Base-by-base conservation (phyloP, 2,797 vertebrate species). In the Acipenser ruthenus region DNA sequence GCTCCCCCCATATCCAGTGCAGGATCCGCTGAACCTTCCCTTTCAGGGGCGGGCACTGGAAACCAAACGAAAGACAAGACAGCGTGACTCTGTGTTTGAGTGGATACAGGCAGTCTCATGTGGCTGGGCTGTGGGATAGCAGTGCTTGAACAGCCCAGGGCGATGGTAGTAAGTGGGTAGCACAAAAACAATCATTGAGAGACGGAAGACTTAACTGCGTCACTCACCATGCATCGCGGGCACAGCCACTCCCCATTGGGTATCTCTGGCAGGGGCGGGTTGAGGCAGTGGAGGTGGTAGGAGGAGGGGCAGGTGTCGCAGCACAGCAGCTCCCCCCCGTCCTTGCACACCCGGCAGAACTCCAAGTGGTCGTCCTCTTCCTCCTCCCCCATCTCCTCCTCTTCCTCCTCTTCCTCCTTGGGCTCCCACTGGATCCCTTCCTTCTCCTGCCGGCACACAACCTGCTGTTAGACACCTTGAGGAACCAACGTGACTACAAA, bases 281-380 rank as follows among this genome's bases (percentile, higher is more conserved):
- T 98, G 79, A 99, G 94, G 88, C 97, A 99, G 86, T 99, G 95
- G 75, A 98, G 93, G 88, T 99, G 97, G 78, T 99, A 99, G 61
- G 97, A 99, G 4, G 96, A 99, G 0, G 96, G 95, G 71, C 97
- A 99, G 62, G 96, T 94, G 79, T 99, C 97, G 0, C 97, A 99
- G 72, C 97, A 99, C 66, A 99, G 82, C 76, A 99, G 90, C 83
- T 99, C 96, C 23, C 97, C 97, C 9, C 97, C 97, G 0, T 99
- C 97, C 82, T 99, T 99, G 83, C 97, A 99, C 70, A 97, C 93
- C 51, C 97, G 84, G 77, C 97, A 99, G 75, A 99, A 99, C 80
- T 99, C 97, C 96, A 99, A 95, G 85, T 99, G 97, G 86, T 99
- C 97, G 0, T 99, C 97, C 72, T 98, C 96, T 71, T 99, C 97